Evolutionary conservation across 2,888 invertebrate genomes (phyloP), one percentile per base, ranked within the genome.

Genomic region (Cataglyphis rosenhaueri): DNA sequence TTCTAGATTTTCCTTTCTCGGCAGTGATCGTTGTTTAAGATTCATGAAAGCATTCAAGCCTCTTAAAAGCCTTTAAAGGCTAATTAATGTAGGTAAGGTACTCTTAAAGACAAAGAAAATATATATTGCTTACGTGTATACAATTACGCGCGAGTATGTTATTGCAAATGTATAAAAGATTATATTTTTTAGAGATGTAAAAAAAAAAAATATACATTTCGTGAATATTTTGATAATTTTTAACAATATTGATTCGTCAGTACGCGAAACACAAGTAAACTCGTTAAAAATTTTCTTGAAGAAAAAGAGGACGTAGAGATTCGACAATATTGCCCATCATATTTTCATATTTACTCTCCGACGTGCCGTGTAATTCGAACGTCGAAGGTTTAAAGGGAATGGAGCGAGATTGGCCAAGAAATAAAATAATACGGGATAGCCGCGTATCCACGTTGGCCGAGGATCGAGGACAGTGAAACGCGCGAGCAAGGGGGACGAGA

Each of bases 401-500:
- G 59, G 78, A 78, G 44, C 78, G 78, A 59, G 70, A 78, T 59
- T n/a, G 70, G 70, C 18, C 8, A 70, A 78, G 78, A 78, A 78
- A 59, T 78, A 78, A 70, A 78, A 78, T 35, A 35, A 35, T 35
- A 35, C 70, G 70, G 57, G 70, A 59, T 59, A 70, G 71, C 18
- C 59, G 71, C 71, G 32, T 59, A 68, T 78, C 21, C 76, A 78
- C 41, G 41, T 44, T 57, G 41, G 21, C 70, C 68, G 78, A 21
- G 21, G 21, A 70, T 78, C 59, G 68, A 61, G 44, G 29, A 81
- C 76, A 64, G 66, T 52, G 84, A 59, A 59, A 79, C 59, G 62
- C 62, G 75, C 68, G 86, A 87, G 87, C 84, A 84, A 85, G 61
- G 81, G 61, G 64, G 61, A 74, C 70, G 79, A 76, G 79, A 76